Percentiles rank a stretch among this genome's conserved stretches.
phyloP scores from a whole-genome alignment of 1,140 invertebrate genomes.

The Heterodera schachtii region DNA sequence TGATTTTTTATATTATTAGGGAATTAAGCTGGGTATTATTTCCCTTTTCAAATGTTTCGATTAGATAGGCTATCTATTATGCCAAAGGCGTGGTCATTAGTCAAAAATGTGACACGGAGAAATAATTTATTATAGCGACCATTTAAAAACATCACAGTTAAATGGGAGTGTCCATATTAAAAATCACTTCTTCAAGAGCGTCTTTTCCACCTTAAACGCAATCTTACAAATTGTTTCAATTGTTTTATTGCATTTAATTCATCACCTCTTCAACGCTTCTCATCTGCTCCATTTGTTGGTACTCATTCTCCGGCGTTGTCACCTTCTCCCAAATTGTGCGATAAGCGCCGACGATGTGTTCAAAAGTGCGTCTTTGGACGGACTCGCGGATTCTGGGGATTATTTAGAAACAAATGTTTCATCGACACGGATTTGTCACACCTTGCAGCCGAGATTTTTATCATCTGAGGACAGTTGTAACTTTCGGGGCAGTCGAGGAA shows the following conservation, averaged over 20 bases:
- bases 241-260: not conserved
- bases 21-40: no score
- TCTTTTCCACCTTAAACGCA: not conserved
- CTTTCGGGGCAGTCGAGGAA: slow-evolving; percentile 52
- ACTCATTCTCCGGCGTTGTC: slow-evolving; percentile 51
- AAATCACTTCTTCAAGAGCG: not conserved
- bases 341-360: slow-evolving; percentile 59
- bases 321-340: slow-evolving; percentile 50
- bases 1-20: no score
- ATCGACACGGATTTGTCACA: not conserved
- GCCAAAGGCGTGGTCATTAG: no score
- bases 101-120: no score
- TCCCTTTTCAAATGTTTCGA: no score
- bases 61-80: no score
- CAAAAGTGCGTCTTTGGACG: slow-evolving; percentile 57
- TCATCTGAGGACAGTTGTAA: slow-evolving; percentile 55
- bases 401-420: slow-evolving; percentile 14
- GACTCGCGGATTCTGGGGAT: slow-evolving; percentile 48
- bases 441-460: slow-evolving; percentile 49
- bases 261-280: slow-evolving; percentile 57
- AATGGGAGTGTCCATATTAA: not conserved
- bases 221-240: no score
- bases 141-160: not conserved
- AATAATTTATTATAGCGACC: no score
- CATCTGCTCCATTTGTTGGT: slow-evolving; percentile 37